phyloP scores from a whole-genome alignment of 2,797 vertebrate genomes.

The Oreochromis mossambicus region DNA sequence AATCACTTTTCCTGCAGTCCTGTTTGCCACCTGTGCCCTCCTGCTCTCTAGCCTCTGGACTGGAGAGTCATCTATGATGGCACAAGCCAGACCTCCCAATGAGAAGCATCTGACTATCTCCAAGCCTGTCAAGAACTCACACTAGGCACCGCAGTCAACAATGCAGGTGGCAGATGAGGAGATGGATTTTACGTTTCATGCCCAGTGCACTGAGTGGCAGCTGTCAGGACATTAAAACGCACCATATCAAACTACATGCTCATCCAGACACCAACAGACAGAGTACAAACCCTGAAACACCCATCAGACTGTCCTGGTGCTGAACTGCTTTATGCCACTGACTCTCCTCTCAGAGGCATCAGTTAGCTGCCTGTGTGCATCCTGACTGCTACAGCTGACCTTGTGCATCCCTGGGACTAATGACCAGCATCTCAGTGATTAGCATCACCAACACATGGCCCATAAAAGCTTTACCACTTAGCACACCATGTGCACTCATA shows the following conservation, averaged over 20 bases:
- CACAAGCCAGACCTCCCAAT: constrained; percentile 27
- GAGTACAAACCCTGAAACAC: neutral
- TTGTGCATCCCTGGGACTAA: constrained; percentile 14
- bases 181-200: constrained; percentile 18
- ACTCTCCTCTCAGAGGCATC: neutral
- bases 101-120: constrained; percentile 35
- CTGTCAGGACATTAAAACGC: constrained; percentile 16
- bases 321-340: neutral
- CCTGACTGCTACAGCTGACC: constrained; percentile 14
- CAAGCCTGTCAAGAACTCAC: constrained; percentile 37
- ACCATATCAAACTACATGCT: neutral
- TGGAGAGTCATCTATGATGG: constrained; percentile 6
- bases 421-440: constrained; percentile 9
- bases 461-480: constrained; percentile 15
- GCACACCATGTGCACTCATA: neutral
- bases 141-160: constrained; percentile 1
- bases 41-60: neutral
- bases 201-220: constrained; percentile 30
- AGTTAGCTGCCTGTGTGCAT: neutral
- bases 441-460: constrained; percentile 33
- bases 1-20: constrained; percentile 7
- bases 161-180: constrained; percentile 25
- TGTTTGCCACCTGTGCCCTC: constrained; percentile 51
- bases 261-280: neutral
- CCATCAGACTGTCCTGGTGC: neutral